Evolutionary conservation across 2,797 vertebrate genomes (phyloP).

Genomic region (Sarcophilus harrisii): DNA sequence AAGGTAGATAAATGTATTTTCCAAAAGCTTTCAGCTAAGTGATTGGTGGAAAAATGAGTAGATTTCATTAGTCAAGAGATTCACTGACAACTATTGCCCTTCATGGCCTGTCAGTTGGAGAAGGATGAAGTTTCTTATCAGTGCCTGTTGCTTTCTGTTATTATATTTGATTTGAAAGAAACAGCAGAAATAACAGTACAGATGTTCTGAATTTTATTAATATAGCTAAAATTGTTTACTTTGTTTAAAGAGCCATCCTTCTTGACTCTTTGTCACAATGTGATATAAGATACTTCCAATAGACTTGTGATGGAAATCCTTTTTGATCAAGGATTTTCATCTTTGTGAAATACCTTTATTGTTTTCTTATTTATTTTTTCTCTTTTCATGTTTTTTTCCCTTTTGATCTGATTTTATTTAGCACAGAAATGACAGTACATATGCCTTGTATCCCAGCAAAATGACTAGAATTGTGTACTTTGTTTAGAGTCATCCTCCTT

Average conservation of each 20-base stretch:
- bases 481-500: too few relatives aligned
- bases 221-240: background rate
- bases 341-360: too few relatives aligned
- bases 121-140: background rate
- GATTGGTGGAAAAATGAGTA: background rate
- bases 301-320: too few relatives aligned
- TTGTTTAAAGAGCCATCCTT: background rate
- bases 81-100: background rate
- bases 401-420: too few relatives aligned
- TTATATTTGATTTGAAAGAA: background rate
- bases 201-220: background rate
- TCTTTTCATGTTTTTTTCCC: too few relatives aligned
- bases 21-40: background rate
- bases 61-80: background rate
- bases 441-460: too few relatives aligned
- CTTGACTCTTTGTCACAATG: too few relatives aligned
- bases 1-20: background rate
- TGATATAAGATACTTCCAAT: too few relatives aligned
- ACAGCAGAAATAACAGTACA: background rate
- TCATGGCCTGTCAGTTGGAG: background rate
- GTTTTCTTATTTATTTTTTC: too few relatives aligned
- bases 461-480: too few relatives aligned
- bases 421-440: too few relatives aligned
- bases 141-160: background rate
- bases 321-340: too few relatives aligned